Base-by-base conservation (phyloP, 2,113 vertebrate species). In the Mirza zaza region DNA sequence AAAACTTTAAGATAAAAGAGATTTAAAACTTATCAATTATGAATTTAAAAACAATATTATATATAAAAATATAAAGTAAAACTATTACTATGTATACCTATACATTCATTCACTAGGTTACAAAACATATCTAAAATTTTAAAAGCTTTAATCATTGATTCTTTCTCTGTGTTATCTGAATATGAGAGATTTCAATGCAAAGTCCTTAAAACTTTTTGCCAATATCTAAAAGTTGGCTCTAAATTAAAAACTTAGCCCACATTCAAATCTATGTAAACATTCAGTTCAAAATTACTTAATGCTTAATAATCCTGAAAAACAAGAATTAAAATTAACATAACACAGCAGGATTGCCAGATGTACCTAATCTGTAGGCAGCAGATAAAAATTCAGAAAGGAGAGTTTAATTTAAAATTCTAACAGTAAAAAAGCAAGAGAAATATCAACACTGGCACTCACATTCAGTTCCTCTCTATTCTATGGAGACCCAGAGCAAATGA, bases 341-440 rank as follows among this genome's bases (percentile, higher is more conserved):
- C 83, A 95, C 2, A 89, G 91, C 75, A 90, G 52, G 45, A 94
- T 55, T 61, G 79, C 79, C 93, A 97, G 65, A 94, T 34, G 59
- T 50, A 70, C 61, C 97, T 96, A 94, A 93, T 61, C 36, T 52
- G 82, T 34, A 93, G 55, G 0, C 18, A 97, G 61, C 36, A 96
- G 95, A 82, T 27, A 59, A 65, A 92, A 95, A 92, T 34, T 52
- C 82, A 82, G 20, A 86, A 95, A 94, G 12, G 92, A 96, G 14
- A 61, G 6, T 80, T 96, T 29, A 55, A 75, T 96, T 95, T 87
- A 97, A 98, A 98, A 97, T 57, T 81, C 80, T 91, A 86, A 77
- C 57, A 68, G 59, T 81, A 93, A 94, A 94, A 87, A 94, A 91
- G 23, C 18, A 95, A 71, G 94, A 63, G 85, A 90, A 48, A 67